Base-by-base conservation (phyloP, 1,140 invertebrate genomes). In the Cyphomyrmex costatus region DNA sequence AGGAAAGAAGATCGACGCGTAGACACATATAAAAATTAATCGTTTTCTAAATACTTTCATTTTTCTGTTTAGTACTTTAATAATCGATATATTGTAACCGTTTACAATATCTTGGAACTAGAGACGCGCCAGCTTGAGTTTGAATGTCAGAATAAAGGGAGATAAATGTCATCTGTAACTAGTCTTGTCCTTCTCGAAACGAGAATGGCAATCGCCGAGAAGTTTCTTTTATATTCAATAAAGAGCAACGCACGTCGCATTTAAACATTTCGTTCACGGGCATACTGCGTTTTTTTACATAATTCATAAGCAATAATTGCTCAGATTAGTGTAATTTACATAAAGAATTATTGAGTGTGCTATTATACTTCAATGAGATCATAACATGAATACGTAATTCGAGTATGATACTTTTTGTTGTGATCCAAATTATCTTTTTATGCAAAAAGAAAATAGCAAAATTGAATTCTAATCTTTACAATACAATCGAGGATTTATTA, bases 91-190 rank as follows among this genome's bases (percentile, higher is more conserved):
- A 30, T 0, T n/a, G 8, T 61, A 78, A 30, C 8, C 24, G 8
- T 30, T 30, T 19, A 24, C 5, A 30, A 33, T 42, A 42, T 70
- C 14, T n/a, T 70, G 21, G 4, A 27, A 70, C 10, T 7, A 6
- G 46, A 70, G 3, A 4, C 16, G 24, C 10, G 30, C 14, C 6
- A 3, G 33, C 30, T 53, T 24, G 7, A 7, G 16, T 19, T 36
- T 53, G 78, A 80, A 80, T 80, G 63, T 80, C 78, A 70, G 12
- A 16, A 63, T n/a, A 63, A 63, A 16, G 21, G 7, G 36, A 68
- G 21, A 49, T 68, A 80, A 80, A 70, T 80, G 77, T 36, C 63
- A 70, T 56, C 21, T 12, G 8, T 61, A 21, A 51, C n/a, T 16
- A 56, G 63, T 68, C 10, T n/a, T 6, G 30, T 46, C 33, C 33